phyloP scores from a whole-genome alignment of 1,140 invertebrate species.

The Neodiprion pinetum region DNA sequence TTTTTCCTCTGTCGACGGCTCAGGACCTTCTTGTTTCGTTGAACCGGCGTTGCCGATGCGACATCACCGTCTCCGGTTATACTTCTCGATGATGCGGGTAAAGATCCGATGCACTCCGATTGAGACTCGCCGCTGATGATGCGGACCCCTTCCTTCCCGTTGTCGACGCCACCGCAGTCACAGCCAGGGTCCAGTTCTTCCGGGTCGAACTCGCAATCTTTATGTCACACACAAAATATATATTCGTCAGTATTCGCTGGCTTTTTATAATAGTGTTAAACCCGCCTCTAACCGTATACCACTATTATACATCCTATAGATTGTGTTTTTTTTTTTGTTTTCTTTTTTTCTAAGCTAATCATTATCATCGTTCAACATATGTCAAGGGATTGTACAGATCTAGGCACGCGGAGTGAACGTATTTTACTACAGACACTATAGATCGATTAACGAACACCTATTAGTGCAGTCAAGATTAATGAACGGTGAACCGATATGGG shows the following conservation, averaged over 20 bases:
- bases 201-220: constrained; percentile 48
- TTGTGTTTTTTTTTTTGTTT: no score
- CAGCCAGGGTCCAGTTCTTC: constrained; percentile 52
- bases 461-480: neutral
- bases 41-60: neutral
- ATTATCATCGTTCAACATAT: no score
- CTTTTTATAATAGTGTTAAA: neutral
- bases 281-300: no score
- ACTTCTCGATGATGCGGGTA: constrained; percentile 22
- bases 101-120: constrained; percentile 14
- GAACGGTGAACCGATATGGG: no score
- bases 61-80: neutral
- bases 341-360: no score
- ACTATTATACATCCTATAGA: no score
- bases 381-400: no score
- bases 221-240: constrained; percentile 52
- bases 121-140: constrained; percentile 35
- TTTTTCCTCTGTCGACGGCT: constrained; percentile 59
- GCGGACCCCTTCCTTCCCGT: constrained; percentile 41
- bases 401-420: no score
- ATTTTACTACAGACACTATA: neutral
- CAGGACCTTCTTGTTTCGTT: constrained; percentile 35
- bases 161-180: constrained; percentile 40
- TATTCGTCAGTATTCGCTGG: neutral
- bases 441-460: neutral